These are phyloP conservation scores for Lasioglossum malachurum DNA, from an alignment of 2,888 invertebrate species.

Conservation along the genomic window DNA sequence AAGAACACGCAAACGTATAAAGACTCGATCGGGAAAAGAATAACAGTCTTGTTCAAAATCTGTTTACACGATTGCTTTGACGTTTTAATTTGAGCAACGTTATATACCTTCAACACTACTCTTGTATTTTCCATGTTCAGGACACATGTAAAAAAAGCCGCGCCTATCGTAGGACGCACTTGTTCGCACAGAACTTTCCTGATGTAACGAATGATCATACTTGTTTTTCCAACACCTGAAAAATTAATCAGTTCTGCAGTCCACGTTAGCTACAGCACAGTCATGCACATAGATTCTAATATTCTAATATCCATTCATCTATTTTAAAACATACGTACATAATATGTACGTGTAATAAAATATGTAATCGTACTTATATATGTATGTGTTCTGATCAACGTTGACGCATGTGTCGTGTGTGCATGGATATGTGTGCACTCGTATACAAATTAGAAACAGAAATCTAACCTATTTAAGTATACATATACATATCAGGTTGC, in stretches of 20 bases:
- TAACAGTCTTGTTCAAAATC: neutral
- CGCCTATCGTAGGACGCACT: constrained; percentile 94
- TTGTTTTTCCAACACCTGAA: constrained; percentile 96
- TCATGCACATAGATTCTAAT: neutral
- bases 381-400: neutral
- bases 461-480: constrained; percentile 22
- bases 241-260: constrained; percentile 70
- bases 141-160: constrained; percentile 95
- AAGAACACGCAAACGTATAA: neutral
- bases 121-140: constrained; percentile 90
- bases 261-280: neutral
- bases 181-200: constrained; percentile 91
- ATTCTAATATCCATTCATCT: neutral
- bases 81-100: neutral
- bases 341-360: neutral
- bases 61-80: neutral
- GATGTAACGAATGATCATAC: constrained; percentile 92
- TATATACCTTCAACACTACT: constrained; percentile 91
- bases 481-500: neutral
- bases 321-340: neutral
- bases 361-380: neutral
- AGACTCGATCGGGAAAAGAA: neutral
- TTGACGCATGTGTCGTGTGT: neutral
- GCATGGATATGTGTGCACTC: neutral
- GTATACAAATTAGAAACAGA: neutral